Evolutionary conservation across 2,113 vertebrate genomes (phyloP).

Genomic region (Halichoerus grypus): DNA sequence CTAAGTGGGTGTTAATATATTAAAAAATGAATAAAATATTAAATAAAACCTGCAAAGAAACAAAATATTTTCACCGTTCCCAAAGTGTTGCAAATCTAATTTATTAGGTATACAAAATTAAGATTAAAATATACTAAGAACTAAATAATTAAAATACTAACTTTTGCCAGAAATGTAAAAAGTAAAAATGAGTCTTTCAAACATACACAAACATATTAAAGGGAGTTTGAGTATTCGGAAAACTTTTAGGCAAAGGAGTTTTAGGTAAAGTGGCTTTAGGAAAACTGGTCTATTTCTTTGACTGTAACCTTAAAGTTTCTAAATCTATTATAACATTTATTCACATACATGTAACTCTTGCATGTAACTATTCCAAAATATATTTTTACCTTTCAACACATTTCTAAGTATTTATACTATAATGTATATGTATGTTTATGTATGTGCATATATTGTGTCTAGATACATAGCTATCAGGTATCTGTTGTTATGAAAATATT

Average conservation of each 20-base stretch:
- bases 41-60: neutral
- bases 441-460: neutral
- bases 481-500: neutral
- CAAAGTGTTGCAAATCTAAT: neutral
- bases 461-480: neutral
- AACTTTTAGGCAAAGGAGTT: conserved; percentile 24
- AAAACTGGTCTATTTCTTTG: conserved; percentile 10
- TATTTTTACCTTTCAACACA: neutral
- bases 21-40: conserved; percentile 16
- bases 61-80: neutral
- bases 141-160: conserved; percentile 11
- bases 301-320: neutral
- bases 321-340: neutral
- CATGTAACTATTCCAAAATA: neutral
- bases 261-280: neutral
- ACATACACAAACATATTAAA: neutral
- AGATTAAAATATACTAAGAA: neutral
- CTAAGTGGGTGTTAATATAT: neutral
- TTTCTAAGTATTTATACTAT: neutral
- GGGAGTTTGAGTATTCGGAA: neutral
- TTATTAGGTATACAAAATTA: neutral
- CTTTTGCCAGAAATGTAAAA: conserved; percentile 5
- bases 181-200: neutral
- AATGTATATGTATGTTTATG: neutral
- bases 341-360: neutral